These are phyloP conservation scores for Oryzias melastigma DNA, from an alignment of 2,113 vertebrate genomes.

Conservation along the genomic window DNA sequence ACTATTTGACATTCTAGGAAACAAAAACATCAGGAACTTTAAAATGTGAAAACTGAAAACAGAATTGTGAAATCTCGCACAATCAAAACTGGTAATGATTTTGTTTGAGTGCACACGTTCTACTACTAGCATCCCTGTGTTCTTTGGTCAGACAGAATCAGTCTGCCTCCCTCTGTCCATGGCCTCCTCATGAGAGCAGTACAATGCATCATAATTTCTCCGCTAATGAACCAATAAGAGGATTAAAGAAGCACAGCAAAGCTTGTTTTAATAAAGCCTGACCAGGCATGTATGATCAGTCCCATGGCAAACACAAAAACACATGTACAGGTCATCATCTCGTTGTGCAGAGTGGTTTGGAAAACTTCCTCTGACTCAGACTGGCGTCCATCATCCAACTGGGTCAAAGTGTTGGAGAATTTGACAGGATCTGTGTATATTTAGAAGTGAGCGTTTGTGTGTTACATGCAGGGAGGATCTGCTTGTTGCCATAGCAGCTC, in stretches of 20 bases:
- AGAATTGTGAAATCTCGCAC: too few relatives aligned
- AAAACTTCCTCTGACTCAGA: neutral
- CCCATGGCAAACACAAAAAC: conserved; percentile 15
- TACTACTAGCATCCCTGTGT: too few relatives aligned
- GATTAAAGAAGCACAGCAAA: conserved; percentile 44
- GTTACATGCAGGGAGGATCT: conserved; percentile 14
- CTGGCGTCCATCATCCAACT: conserved; percentile 8
- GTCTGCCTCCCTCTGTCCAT: neutral
- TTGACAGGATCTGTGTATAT: neutral
- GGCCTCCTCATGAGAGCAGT: conserved; percentile 10
- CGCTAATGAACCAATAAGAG: conserved; percentile 43
- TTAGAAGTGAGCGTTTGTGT: neutral
- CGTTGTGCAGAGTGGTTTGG: neutral
- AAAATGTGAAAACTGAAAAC: too few relatives aligned
- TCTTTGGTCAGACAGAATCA: neutral
- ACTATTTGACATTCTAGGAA: too few relatives aligned
- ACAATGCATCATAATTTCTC: conserved; percentile 27
- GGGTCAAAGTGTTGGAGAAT: neutral
- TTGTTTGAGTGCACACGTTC: too few relatives aligned
- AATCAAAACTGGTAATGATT: too few relatives aligned
- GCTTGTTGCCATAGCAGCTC: conserved; percentile 41
- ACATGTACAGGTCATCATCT: neutral
- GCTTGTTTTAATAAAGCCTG: conserved; percentile 43
- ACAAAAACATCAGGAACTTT: too few relatives aligned
- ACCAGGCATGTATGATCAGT: conserved; percentile 43